These are phyloP conservation scores for Ceuthmochares aereus DNA, from an alignment of 2,113 vertebrate genomes.

Conservation along the genomic window DNA sequence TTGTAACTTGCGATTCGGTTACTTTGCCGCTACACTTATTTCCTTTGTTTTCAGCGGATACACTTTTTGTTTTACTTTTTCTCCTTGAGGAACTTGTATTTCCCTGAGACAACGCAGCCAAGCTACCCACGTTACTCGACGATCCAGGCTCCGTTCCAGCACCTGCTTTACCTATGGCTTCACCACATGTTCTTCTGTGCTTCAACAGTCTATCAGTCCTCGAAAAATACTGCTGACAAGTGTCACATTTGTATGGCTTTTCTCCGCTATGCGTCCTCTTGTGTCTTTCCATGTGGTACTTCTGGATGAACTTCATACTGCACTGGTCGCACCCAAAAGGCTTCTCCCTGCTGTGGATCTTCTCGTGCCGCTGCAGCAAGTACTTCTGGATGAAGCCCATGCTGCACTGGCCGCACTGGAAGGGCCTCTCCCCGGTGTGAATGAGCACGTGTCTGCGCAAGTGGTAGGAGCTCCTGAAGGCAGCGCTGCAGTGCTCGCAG, in stretches of 20 bases:
- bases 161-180: constrained; percentile 94
- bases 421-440: constrained; percentile 97
- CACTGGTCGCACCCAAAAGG: constrained; percentile 98
- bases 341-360: constrained; percentile 98
- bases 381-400: constrained; percentile 99
- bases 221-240: constrained; percentile 99
- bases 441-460: constrained; percentile 97
- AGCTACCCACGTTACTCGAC: constrained; percentile 82
- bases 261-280: constrained; percentile 99
- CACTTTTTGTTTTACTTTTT: constrained; percentile 90
- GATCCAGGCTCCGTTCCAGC: constrained; percentile 86
- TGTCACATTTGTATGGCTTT: constrained; percentile 99
- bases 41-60: constrained; percentile 85
- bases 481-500: constrained; percentile 97
- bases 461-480: constrained; percentile 98
- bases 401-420: constrained; percentile 98
- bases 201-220: constrained; percentile 98
- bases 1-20: constrained; percentile 79
- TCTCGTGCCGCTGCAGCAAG: constrained; percentile 94
- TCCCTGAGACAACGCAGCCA: constrained; percentile 95
- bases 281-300: constrained; percentile 99
- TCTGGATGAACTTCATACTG: constrained; percentile 99
- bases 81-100: constrained; percentile 91
- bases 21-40: constrained; percentile 88
- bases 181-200: constrained; percentile 98